Evolutionary conservation across 2,888 invertebrate species (phyloP), one percentile per base, ranked within the genome.

Genomic region (Brachylomia viminalis): DNA sequence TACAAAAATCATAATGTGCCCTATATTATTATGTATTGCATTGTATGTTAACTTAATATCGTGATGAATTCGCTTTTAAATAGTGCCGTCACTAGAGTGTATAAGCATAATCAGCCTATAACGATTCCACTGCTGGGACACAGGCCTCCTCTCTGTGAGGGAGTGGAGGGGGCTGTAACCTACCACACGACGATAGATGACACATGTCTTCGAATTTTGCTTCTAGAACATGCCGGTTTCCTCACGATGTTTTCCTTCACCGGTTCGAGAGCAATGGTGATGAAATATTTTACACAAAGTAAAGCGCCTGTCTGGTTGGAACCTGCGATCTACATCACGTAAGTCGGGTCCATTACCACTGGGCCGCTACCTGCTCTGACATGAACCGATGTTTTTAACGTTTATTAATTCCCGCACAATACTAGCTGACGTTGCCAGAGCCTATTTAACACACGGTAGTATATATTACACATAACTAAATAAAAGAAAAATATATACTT

Each of bases 371-470:
- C 2, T 6, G n/a, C n/a, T 54, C 54, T 54, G 5, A n/a, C 4
- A 54, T n/a, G 1, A 27, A 20, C 23, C 2, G 0, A 5, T 54
- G 5, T 52, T 66, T 30, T 33, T 7, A 0, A n/a, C 4, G n/a
- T 67, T 67, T 38, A 56, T 56, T 38, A 27, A 56, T 56, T 56
- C 2, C 8, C 3, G 4, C 23, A 27, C 27, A 23, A 11, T 30
- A 3, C 7, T 69, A 23, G 30, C 45, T 38, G n/a, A 56, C 20
- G 5, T 49, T 42, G 20, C n/a, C 20, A 5, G 7, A 47, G 7
- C 47, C 47, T 49, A 58, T 45, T 76, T 77, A 77, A 7, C 58
- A 49, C 17, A 30, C 20, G 17, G 62, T 30, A 62, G 30, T 10
- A 42, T 3, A 65, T 56, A 67, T 67, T 23, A 62, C 45, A 20